phyloP scores from a whole-genome alignment of 2,113 vertebrate species.

The Malaclemys terrapin region DNA sequence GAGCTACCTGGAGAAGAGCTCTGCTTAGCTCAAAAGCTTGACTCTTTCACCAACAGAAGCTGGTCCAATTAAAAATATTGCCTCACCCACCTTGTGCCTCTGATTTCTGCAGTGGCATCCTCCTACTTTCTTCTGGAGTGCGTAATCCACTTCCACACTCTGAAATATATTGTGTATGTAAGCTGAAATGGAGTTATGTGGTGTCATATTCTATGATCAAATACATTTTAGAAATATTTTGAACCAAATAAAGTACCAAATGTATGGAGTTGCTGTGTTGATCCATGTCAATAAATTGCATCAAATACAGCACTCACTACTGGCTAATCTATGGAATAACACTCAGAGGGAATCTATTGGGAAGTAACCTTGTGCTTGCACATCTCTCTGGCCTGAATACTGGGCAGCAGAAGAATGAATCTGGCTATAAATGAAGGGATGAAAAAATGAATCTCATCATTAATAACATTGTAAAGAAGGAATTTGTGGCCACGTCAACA shows the following conservation, averaged over 20 bases:
- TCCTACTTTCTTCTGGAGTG: not conserved
- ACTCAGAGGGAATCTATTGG: not conserved
- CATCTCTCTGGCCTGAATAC: not conserved
- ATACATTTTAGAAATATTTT: not conserved
- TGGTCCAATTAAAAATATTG: not conserved
- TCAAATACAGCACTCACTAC: not conserved
- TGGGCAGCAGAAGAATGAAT: not conserved
- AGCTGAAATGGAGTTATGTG: not conserved
- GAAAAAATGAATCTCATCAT: not conserved
- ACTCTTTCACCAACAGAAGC: not conserved
- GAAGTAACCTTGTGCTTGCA: not conserved
- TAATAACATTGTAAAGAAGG: not conserved
- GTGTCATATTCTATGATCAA: not conserved
- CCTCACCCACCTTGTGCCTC: not conserved
- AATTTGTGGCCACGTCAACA: constrained; percentile 10
- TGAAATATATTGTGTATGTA: not conserved
- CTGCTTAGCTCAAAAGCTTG: not conserved
- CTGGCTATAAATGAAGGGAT: not conserved
- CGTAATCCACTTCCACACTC: not conserved
- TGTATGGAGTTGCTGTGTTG: not conserved
- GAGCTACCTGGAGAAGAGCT: not conserved
- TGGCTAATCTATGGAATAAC: not conserved
- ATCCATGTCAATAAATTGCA: not conserved
- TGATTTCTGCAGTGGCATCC: not conserved
- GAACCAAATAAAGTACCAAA: not conserved